Evolutionary conservation across 2,113 vertebrate genomes (phyloP), one percentile per base, ranked within the genome.

Genomic region (Paedocypris sp.): DNA sequence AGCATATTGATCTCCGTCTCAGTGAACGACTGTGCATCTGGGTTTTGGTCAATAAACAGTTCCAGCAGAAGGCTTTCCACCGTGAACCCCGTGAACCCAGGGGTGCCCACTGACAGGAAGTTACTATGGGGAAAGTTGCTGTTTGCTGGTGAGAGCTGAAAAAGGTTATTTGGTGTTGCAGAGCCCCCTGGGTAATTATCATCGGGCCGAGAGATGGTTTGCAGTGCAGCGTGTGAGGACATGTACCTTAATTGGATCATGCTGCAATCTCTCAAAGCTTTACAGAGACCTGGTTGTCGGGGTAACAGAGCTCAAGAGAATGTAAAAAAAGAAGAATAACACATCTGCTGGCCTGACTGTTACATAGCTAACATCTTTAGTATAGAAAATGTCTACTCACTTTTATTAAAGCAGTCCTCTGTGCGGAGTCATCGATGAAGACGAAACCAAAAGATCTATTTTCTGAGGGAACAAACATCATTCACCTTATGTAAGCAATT

Each of bases 241-340:
- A 65, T 57, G 62, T 61, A 58, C 70, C 46, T 65, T 72, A 68
- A 72, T 65, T 68, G 62, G 70, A 68, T 68, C 70, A 56, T 62
- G 56, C 51, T 47, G 39, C 52, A 67, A 65, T 65, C 65, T 68
- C 51, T 41, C 39, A 36, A 47, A 52, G 62, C 64, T 45, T 50
- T 15, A 53, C 45, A 29, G 43, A 53, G 36, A 31, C 45, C 32
- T 47, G 56, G 66, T 64, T 68, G 66, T 61, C 60, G 39, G 32
- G 49, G 66, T 65, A 72, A 62, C 61, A 51, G 50, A 52, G 46
- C 66, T 47, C 31, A 22, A 50, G 38, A 57, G 45, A 61, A 66
- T 39, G 51, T 54, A 57, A 57, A 65, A 16, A 46, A 50, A 20
- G 39, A 32, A 23, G 26, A 62, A 59, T 47, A 16, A 15, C 56